phyloP scores from a whole-genome alignment of 1,140 invertebrate genomes.

The Chironomus tepperi region DNA sequence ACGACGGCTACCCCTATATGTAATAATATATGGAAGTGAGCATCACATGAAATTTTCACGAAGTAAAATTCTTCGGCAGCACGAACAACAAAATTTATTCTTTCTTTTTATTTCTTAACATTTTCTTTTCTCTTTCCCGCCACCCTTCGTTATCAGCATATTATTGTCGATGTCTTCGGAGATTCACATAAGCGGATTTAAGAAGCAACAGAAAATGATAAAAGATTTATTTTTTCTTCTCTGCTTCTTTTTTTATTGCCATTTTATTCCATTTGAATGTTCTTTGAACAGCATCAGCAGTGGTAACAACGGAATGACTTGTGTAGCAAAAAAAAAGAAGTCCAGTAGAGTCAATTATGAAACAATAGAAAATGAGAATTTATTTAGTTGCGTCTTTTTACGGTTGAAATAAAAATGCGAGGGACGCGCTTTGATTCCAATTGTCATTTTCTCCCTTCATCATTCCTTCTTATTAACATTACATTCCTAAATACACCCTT shows the following conservation, averaged over 20 bases:
- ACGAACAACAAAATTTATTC: neutral
- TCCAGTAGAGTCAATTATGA: slow-evolving; percentile 20
- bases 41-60: neutral
- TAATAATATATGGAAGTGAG: neutral
- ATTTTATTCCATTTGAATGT: slow-evolving; percentile 2
- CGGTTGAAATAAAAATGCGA: neutral
- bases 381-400: slow-evolving; percentile 3
- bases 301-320: neutral
- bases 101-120: neutral
- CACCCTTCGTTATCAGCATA: neutral
- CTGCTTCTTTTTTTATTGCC: slow-evolving; percentile 1
- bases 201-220: slow-evolving; percentile 8
- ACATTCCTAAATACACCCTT: no score
- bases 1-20: no score
- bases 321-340: neutral
- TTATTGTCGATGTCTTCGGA: slow-evolving; percentile 8
- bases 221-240: slow-evolving; percentile 24
- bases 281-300: neutral
- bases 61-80: neutral
- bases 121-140: no score
- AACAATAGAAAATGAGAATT: slow-evolving; percentile 21
- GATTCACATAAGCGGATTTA: slow-evolving; percentile 18
- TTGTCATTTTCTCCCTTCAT: no score
- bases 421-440: neutral
- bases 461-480: no score